Percentiles rank a stretch among this genome's conserved stretches.
Conservation (phyloP, 2,797 vertebrate species). For the Pseudotriccus pelzelni region DNA sequence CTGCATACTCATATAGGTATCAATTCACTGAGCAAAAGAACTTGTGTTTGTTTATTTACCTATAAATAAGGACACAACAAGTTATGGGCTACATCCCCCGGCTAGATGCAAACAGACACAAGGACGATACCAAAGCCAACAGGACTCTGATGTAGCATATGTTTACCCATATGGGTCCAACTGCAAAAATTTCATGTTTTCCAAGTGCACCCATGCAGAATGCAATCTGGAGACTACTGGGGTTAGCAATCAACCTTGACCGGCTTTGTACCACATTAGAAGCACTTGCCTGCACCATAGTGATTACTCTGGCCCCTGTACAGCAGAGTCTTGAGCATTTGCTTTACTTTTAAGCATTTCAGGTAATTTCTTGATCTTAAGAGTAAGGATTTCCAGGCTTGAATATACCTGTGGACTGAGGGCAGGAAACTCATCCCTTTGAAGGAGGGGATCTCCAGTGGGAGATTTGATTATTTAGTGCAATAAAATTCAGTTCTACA, state of each 20-base stretch:
- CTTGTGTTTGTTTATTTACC: background rate
- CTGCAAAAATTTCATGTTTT: background rate
- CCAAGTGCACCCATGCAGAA: constrained; percentile 11
- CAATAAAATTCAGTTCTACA: background rate
- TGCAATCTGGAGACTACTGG: background rate
- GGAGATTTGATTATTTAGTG: background rate
- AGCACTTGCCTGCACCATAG: background rate
- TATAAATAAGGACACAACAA: background rate
- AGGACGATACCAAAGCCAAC: background rate
- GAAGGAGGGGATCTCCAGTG: background rate
- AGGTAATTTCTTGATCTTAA: background rate
- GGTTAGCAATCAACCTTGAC: background rate
- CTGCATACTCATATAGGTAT: background rate
- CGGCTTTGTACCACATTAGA: background rate
- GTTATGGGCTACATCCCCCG: background rate
- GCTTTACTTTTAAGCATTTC: background rate
- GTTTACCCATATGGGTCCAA: constrained; percentile 30
- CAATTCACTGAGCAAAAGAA: background rate
- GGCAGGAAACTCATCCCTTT: background rate
- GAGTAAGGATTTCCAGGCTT: background rate
- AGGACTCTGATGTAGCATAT: constrained; percentile 22
- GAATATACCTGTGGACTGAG: background rate
- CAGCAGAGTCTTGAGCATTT: background rate
- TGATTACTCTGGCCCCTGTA: background rate
- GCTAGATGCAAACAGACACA: background rate